A percentile compares a stretch with the other conserved stretches of the same genome.
phyloP scores from a whole-genome alignment of 1,140 invertebrate genomes.

The Argopecten irradians region DNA sequence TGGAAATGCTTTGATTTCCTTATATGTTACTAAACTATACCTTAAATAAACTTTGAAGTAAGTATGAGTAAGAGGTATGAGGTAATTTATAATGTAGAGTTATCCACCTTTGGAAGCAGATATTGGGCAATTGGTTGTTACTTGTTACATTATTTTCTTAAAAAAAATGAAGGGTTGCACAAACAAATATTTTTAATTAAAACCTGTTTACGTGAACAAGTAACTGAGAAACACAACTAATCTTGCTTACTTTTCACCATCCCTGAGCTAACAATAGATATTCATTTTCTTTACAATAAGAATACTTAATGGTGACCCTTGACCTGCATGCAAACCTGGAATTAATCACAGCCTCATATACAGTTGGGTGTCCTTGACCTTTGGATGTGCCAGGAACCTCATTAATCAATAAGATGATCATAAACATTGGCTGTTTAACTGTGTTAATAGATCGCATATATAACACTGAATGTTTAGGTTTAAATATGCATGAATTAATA shows the following conservation, averaged over 20 bases:
- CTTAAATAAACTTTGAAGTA: no score
- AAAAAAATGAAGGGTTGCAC: no score
- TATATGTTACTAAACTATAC: neutral
- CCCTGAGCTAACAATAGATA: neutral
- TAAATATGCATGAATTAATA: neutral
- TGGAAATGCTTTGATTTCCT: no score
- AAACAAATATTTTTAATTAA: no score
- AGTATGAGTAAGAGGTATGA: no score
- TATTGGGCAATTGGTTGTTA: no score
- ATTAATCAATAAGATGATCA: neutral
- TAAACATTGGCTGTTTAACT: neutral
- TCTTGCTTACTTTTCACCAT: neutral
- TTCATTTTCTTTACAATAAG: neutral
- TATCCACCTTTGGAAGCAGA: no score
- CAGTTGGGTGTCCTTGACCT: neutral
- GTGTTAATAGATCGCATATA: neutral
- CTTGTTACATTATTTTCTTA: no score
- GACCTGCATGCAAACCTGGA: neutral
- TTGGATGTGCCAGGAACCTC: neutral
- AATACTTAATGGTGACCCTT: neutral
- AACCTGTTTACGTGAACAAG: no score
- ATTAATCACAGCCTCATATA: neutral
- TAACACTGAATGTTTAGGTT: neutral
- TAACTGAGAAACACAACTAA: no score
- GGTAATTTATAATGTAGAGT: no score